These are phyloP conservation scores for Chirona hameri DNA, from an alignment of 2,888 invertebrate genomes.

Conservation along the genomic window DNA sequence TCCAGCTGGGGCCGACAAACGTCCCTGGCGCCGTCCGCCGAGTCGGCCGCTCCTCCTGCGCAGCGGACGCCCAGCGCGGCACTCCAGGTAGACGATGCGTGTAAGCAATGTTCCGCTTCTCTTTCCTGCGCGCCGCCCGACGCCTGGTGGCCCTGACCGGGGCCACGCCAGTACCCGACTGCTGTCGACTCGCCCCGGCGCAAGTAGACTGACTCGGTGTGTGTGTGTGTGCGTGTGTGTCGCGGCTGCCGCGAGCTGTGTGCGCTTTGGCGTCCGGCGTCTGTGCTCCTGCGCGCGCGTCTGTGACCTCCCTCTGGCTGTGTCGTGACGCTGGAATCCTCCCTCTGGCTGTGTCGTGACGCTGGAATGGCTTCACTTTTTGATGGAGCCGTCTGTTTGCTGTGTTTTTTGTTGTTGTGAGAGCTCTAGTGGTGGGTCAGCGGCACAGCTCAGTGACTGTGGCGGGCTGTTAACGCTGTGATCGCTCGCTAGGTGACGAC, in stretches of 20 bases:
- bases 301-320: neutral
- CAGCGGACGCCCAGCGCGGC: neutral
- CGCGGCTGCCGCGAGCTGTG: neutral
- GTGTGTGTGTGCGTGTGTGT: neutral
- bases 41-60: neutral
- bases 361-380: no score
- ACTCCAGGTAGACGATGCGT: constrained; percentile 11
- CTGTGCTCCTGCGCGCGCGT: neutral
- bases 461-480: no score
- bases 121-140: neutral
- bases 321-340: neutral
- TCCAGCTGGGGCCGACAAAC: neutral
- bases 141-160: neutral
- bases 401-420: no score
- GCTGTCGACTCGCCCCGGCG: neutral
- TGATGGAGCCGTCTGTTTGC: no score
- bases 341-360: neutral
- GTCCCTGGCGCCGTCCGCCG: neutral
- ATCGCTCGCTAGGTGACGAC: no score
- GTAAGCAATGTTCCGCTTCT: constrained; percentile 23
- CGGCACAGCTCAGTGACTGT: no score
- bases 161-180: neutral
- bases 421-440: no score
- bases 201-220: neutral
- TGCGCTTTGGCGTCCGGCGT: no score